Evolutionary conservation across 2,113 vertebrate genomes (phyloP), one percentile per base, ranked within the genome.

Genomic region (Gymnogyps californianus): DNA sequence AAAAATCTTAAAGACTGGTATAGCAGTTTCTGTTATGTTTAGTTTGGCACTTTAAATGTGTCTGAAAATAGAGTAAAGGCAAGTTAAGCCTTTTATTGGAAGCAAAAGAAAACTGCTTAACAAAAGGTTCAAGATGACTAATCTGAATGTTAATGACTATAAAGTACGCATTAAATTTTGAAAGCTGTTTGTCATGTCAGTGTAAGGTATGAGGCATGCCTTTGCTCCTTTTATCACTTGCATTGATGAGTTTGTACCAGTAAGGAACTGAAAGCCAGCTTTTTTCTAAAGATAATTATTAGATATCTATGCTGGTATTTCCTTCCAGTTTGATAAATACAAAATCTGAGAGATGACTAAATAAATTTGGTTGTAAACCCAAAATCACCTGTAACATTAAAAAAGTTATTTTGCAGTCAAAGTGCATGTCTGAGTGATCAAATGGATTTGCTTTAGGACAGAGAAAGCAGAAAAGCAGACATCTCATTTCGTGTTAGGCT

Each of bases 91-190:
- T 91, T 81, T 84, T 82, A 78, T 61, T 77, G 18, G 57, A 91
- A 95, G 78, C 74, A 72, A 72, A 82, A 15, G 57, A 82, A 89
- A 93, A 94, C 36, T 57, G 44, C 52, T 69, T 85, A 87, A 89
- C 34, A 85, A 82, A 94, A 94, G 54, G n/a, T 75, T 89, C 42
- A 59, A 26, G 82, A 83, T 95, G 89, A 95, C 58, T 91, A 69
- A 95, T 91, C 70, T 83, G 81, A 87, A 92, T 83, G 34, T 72
- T 95, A 80, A 79, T 61, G 38, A 91, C 44, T 84, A 4, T 47
- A 52, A 82, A 24, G 22, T 87, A 49, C 1, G 5, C 46, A 76
- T n/a, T 91, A 28, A 69, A 79, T 62, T 85, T 93, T 83, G 62
- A 89, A 86, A 86, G 62, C 49, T 81, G 62, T 88, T 94, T 92